Conservation (phyloP, 2,888 invertebrate species). For the Pterobdella sp. region DNA sequence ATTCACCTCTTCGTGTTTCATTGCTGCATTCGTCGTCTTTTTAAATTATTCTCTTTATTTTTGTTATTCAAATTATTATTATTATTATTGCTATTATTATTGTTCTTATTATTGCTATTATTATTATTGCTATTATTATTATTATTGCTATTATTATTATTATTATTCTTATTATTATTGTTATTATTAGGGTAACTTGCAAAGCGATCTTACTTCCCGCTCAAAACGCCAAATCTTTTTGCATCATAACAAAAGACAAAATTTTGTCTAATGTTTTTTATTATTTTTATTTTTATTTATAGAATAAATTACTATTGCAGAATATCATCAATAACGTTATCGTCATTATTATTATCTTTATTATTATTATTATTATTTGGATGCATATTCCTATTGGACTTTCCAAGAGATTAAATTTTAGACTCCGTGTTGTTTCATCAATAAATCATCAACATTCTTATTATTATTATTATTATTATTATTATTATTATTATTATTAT, state of each 20-base stretch:
- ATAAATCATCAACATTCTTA: background rate
- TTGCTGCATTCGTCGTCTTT: background rate
- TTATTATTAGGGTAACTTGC: background rate
- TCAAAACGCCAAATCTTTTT: too few species aligned
- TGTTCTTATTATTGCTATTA: background rate
- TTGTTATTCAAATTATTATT: background rate
- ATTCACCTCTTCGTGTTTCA: background rate
- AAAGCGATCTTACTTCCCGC: too few species aligned
- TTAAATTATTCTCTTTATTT: background rate
- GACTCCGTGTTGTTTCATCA: too few species aligned
- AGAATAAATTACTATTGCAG: background rate
- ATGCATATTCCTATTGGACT: background rate
- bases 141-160: background rate
- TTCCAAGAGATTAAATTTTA: too few species aligned
- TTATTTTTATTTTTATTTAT: background rate
- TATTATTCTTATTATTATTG: background rate
- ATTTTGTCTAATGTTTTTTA: background rate
- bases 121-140: background rate
- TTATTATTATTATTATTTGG: background rate
- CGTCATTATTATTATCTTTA: background rate
- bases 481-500: background rate
- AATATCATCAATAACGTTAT: background rate
- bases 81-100: background rate
- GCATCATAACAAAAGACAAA: too few species aligned
- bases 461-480: background rate